Conservation (phyloP, 2,888 invertebrate species). For the Globia sparganii region DNA sequence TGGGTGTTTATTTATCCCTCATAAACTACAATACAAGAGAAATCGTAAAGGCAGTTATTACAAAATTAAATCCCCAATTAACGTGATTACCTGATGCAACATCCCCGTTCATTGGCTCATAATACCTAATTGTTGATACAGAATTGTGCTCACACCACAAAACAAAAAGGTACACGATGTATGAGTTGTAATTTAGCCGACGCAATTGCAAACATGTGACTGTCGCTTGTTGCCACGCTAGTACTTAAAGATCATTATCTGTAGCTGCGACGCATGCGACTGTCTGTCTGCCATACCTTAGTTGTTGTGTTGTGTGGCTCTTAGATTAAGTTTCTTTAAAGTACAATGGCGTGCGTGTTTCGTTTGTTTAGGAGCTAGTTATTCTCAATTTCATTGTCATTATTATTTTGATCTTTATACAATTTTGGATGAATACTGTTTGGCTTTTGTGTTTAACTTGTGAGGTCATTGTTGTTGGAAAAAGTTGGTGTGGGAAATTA, state of each 20-base stretch:
- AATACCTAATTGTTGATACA: constrained; percentile 32
- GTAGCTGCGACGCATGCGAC: constrained; percentile 43
- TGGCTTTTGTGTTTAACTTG: constrained; percentile 16
- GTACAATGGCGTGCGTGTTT: constrained; percentile 22
- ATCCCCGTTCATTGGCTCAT: constrained; percentile 32
- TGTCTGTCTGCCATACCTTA: constrained; percentile 47
- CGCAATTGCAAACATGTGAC: constrained; percentile 54
- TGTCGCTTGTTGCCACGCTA: constrained; percentile 53
- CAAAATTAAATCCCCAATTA: constrained; percentile 33
- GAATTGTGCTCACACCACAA: constrained; percentile 21
- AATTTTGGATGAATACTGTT: neutral
- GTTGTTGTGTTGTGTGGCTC: constrained; percentile 17
- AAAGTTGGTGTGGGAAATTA: constrained; percentile 11
- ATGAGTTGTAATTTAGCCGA: constrained; percentile 22
- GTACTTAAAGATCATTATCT: constrained; percentile 53
- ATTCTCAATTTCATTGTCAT: constrained; percentile 23
- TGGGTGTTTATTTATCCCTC: neutral
- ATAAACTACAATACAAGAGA: neutral
- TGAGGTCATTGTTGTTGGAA: constrained; percentile 17
- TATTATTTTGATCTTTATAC: constrained; percentile 16
- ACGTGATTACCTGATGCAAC: constrained; percentile 49
- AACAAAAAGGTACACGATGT: constrained; percentile 28
- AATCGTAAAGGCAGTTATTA: constrained; percentile 27
- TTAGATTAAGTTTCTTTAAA: constrained; percentile 35
- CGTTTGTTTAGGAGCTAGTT: constrained; percentile 25